Base-by-base conservation (phyloP, 1,140 invertebrate genomes). In the Galendromus occidentalis region DNA sequence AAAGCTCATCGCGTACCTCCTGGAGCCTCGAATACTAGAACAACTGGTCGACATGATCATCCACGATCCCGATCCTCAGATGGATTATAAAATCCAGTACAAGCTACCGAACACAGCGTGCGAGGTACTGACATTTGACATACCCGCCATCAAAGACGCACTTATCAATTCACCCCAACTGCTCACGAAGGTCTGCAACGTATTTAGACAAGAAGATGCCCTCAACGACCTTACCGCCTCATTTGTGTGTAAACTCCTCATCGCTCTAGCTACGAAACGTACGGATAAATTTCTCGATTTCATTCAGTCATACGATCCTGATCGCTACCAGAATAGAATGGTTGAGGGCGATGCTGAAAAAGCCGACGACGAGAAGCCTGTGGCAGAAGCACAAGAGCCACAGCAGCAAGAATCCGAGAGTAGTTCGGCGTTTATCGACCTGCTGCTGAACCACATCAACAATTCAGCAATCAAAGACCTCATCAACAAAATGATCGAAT, bases 151-250 rank as follows among this genome's bases (percentile, higher is more conserved):
- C 33, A 59, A 59, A 25, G 51, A 59, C 33, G 51, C 51, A 18
- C 22, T 59, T 25, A 59, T 59, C 14, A 33, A 59, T 17, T 29
- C 51, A 25, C 51, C 51, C 14, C 51, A 59, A 17, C 22, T 59
- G 22, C 51, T 59, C 25, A 59, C 51, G 51, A 25, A 33, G 12
- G 51, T 59, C 14, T 59, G 51, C 33, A 33, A 33, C 25, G 51
- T 59, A 4, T 59, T 59, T 33, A 17, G 51, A 59, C 51, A 59
- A 59, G 51, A 59, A 25, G 51, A 59, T 33, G 51, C 51, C 12
- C 51, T 59, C 51, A 59, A 59, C 33, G 51, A 59, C 22, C 51
- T 59, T 33, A 59, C 51, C 25, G 51, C 51, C 17, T 59, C 51
- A 18, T 59, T 59, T 25, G 51, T 59, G 33, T 59, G 51, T 25